phyloP scores from a whole-genome alignment of 2,888 invertebrate species.

The Microplitis manilae region DNA sequence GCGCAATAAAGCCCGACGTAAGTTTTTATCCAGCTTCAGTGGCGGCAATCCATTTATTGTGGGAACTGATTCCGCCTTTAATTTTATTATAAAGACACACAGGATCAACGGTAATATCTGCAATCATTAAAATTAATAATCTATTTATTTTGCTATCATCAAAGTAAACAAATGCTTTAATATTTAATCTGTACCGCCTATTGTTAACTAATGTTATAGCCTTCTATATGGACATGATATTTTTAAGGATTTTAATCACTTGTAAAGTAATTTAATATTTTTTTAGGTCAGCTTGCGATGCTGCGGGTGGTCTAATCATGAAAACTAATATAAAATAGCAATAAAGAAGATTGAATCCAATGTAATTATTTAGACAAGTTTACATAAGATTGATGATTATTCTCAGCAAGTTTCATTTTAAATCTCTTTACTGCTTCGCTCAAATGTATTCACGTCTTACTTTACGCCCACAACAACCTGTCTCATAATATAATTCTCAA shows the following conservation, averaged over 20 bases:
- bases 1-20: conserved; percentile 82
- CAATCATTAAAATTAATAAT: conserved; percentile 30
- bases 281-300: not conserved
- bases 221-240: too few species aligned
- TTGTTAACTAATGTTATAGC: not conserved
- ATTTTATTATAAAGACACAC: conserved; percentile 45
- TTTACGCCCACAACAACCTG: not conserved
- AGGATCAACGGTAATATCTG: conserved; percentile 55
- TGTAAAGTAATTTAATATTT: not conserved
- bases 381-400: conserved; percentile 15
- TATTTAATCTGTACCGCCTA: not conserved
- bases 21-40: conserved; percentile 80
- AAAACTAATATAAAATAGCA: conserved; percentile 8
- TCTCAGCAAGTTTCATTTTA: not conserved
- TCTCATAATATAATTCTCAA: not conserved
- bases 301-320: not conserved
- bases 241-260: not conserved
- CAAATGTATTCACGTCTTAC: not conserved
- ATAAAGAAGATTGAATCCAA: not conserved
- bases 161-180: not conserved
- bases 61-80: conserved; percentile 44
- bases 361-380: conserved; percentile 10
- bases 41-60: conserved; percentile 70
- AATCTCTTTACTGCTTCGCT: not conserved
- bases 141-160: not conserved